Base-by-base conservation (phyloP, 1,140 invertebrate genomes). In the Hetaerina americana region DNA sequence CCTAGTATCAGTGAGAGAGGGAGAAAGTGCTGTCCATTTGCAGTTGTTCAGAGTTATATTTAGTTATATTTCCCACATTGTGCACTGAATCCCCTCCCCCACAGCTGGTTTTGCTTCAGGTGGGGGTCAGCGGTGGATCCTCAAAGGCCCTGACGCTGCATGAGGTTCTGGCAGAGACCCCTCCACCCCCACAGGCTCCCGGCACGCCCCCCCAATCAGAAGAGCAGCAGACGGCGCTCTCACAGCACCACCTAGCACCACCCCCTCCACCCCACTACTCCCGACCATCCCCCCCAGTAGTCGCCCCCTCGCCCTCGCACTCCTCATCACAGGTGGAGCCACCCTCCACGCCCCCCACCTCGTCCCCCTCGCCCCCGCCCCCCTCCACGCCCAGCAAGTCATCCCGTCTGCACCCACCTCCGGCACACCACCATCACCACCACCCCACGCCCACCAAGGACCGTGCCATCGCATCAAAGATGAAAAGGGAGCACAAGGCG, bases 401-500 rank as follows among this genome's bases (percentile, higher is more conserved):
- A 1, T n/a, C n/a, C n/a, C 40, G 40, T n/a, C 40, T 57, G 15
- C 40, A 57, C 15, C 40, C 22, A 3, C 40, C 40, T 5, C n/a
- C n/a, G n/a, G n/a, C n/a, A n/a, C 25, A 70, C 57, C 15, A 66
- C 72, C 57, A 57, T 28, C 49, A 70, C 66, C 70, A 67, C 22
- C 57, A 27, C 72, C 70, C 71, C 66, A 68, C 57, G 67, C 67
- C 67, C 1, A 28, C 27, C 1, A 68, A 68, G 18, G 67, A 68
- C 18, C 67, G 67, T 18, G 40, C 40, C 15, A 57, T 57, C 15
- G 40, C 40, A 12, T 57, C 40, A 3, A 68, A 68, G n/a, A 68
- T 68, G 90, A 83, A 90, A 77, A 92, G 92, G 70, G 94, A 97
- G 79, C 94, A 96, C 82, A 97, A 97, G 82, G 94, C 94, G 10